A percentile compares a stretch with the other conserved stretches of the same genome.
Conservation (phyloP, 2,888 invertebrate genomes). For the Lasioglossum malachurum region DNA sequence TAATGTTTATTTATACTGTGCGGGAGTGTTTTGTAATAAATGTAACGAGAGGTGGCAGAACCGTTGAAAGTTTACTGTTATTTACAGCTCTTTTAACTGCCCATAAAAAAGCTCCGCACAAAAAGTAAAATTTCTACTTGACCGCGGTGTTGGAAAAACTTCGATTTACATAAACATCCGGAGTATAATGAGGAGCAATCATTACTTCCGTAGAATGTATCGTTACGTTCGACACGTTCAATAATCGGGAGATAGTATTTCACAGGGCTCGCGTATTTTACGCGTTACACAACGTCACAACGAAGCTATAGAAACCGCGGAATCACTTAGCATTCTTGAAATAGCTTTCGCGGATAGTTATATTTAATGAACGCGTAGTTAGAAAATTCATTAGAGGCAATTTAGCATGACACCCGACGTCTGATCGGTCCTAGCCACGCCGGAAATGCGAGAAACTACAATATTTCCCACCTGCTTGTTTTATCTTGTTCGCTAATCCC, state of each 20-base stretch:
- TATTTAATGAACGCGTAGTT: slow-evolving; percentile 1
- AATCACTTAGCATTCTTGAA: background rate
- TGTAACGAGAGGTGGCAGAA: background rate
- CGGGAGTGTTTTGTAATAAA: background rate
- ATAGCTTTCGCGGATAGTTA: background rate
- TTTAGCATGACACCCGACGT: background rate
- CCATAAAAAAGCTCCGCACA: background rate
- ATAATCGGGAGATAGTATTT: slow-evolving; percentile 30
- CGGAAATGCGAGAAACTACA: background rate
- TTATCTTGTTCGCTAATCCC: background rate
- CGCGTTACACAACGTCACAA: slow-evolving; percentile 8
- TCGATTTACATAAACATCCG: background rate
- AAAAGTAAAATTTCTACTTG: background rate
- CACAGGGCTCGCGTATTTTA: background rate
- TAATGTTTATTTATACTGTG: background rate
- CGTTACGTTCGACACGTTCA: slow-evolving; percentile 11
- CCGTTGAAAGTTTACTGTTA: background rate
- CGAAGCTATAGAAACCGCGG: background rate
- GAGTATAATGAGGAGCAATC: background rate
- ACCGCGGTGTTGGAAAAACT: background rate
- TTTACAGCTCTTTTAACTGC: background rate
- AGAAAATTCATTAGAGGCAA: background rate
- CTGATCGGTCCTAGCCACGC: background rate
- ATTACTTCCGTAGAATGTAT: background rate
- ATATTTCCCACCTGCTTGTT: background rate